Percentiles rank a stretch among this genome's conserved stretches.
Evolutionary conservation across 2,888 invertebrate species (phyloP).

Genomic region (Watsonalla cultraria): DNA sequence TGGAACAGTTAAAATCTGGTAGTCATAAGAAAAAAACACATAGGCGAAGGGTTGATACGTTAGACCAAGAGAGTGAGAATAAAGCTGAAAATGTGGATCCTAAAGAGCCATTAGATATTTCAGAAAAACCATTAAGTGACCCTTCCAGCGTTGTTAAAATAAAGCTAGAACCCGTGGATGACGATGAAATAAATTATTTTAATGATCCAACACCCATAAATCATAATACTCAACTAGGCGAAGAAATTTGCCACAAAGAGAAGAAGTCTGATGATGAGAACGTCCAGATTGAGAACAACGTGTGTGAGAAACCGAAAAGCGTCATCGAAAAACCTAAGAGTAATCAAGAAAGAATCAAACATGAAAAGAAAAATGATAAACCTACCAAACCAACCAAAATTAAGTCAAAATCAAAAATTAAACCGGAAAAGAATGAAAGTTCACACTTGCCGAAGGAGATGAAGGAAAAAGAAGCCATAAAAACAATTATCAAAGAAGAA

Average conservation of each 20-base stretch:
- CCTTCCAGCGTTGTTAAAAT: constrained; percentile 23
- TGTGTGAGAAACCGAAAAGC: constrained; percentile 1
- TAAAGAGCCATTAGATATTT: not conserved
- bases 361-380: constrained; percentile 40
- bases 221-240: constrained; percentile 4
- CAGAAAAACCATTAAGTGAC: constrained; percentile 10
- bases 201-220: constrained; percentile 10
- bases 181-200: constrained; percentile 39
- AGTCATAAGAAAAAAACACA: constrained; percentile 77
- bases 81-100: constrained; percentile 14
- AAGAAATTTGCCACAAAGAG: constrained; percentile 4
- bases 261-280: constrained; percentile 2
- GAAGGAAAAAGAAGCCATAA: constrained; percentile 34
- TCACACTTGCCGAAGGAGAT: constrained; percentile 29
- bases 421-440: constrained; percentile 31
- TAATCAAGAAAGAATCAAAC: constrained; percentile 33
- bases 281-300: constrained; percentile 4
- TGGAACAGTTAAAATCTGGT: constrained; percentile 84
- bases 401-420: constrained; percentile 41
- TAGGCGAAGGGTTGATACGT: constrained; percentile 66
- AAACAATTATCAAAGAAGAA: constrained; percentile 55
- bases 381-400: constrained; percentile 30
- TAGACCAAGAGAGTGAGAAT: constrained; percentile 39
- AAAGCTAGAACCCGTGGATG: constrained; percentile 61
- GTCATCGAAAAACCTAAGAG: constrained; percentile 14